phyloP scores from a whole-genome alignment of 2,888 invertebrate genomes.

The Dynastes tityus region DNA sequence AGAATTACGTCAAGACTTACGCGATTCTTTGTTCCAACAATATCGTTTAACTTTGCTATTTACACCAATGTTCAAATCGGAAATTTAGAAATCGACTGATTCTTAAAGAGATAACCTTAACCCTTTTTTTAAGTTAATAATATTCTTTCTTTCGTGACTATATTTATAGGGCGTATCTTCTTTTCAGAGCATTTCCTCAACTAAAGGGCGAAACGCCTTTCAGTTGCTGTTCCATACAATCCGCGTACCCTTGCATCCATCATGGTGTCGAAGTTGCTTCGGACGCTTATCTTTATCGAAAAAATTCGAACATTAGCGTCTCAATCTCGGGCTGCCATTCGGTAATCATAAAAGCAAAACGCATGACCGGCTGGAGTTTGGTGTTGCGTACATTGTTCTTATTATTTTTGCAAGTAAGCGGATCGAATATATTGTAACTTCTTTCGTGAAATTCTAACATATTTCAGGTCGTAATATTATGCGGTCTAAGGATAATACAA shows the following conservation, averaged over 20 bases:
- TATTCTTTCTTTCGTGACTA: no score
- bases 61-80: no score
- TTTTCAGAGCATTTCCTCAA: conserved; percentile 49
- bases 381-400: conserved; percentile 63
- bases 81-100: no score
- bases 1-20: no score
- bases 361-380: conserved; percentile 64
- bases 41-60: no score
- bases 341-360: conserved; percentile 62
- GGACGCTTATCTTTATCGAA: conserved; percentile 74
- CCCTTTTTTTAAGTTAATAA: no score
- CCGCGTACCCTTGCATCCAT: conserved; percentile 75
- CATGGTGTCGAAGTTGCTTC: conserved; percentile 73
- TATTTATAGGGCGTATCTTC: no score
- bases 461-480: conserved; percentile 51
- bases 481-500: conserved; percentile 64
- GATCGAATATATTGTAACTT: background rate
- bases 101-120: no score
- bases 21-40: no score
- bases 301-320: conserved; percentile 68
- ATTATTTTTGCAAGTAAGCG: conserved; percentile 61
- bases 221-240: conserved; percentile 76
- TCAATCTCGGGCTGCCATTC: conserved; percentile 66
- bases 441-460: background rate
- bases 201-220: conserved; percentile 74